phyloP scores from a whole-genome alignment of 30 jellyfish, hydroid and myxozoan species.

The Turritopsis dohrnii region DNA sequence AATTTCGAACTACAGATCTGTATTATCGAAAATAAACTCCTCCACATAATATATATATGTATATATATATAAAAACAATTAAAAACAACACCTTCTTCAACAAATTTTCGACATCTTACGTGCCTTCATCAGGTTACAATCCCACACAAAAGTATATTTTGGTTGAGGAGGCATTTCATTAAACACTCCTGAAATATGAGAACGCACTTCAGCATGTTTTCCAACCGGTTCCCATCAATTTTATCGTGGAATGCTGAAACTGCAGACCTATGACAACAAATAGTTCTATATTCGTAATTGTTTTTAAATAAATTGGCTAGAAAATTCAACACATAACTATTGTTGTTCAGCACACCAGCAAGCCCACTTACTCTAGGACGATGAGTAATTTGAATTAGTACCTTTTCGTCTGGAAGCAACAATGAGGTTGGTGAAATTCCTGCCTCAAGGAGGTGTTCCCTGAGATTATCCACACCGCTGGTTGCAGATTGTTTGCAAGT shows the following conservation, averaged over 20 bases:
- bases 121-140: no score
- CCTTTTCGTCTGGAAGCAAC: constrained; percentile 37
- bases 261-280: not conserved
- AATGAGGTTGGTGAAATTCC: constrained; percentile 38
- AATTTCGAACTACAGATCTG: no score
- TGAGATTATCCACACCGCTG: constrained; percentile 48
- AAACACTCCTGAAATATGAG: not conserved
- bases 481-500: constrained; percentile 7
- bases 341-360: constrained; percentile 40
- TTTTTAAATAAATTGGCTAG: not conserved
- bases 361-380: constrained; percentile 41
- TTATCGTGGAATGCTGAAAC: not conserved
- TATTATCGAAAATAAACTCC: no score
- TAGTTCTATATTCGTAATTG: not conserved
- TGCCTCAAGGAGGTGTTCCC: constrained; percentile 29
- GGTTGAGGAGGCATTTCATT: not conserved
- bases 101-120: no score
- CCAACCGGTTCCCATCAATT: not conserved
- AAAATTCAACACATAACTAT: constrained; percentile 10
- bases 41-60: no score
- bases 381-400: constrained; percentile 39
- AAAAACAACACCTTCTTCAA: no score
- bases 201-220: not conserved
- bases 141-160: not conserved
- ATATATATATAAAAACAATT: no score